A percentile compares a stretch with the other conserved stretches of the same genome.
Conservation (phyloP, 2,888 invertebrate genomes). For the Trissolcus brochymenae region DNA sequence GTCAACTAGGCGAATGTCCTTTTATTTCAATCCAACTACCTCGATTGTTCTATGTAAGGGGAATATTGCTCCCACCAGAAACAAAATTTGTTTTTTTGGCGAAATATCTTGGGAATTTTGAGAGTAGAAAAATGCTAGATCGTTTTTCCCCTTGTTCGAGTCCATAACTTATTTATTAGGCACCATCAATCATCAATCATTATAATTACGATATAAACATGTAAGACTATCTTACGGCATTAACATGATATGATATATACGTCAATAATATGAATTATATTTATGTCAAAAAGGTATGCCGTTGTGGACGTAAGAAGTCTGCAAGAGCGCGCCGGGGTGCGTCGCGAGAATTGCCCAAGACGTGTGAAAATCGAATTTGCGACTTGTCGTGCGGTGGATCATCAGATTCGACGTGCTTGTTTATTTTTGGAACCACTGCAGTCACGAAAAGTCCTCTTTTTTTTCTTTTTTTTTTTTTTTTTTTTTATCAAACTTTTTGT, state of each 20-base stretch:
- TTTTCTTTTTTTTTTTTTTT: background rate
- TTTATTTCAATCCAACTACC: no score
- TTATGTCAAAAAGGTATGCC: constrained; percentile 51
- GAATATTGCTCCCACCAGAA: no score
- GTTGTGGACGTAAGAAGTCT: constrained; percentile 56
- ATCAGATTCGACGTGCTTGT: background rate
- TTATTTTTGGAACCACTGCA: background rate
- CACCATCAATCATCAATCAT: no score
- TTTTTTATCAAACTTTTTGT: background rate
- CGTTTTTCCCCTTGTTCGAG: no score
- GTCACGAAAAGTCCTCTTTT: background rate
- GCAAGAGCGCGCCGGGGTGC: constrained; percentile 56
- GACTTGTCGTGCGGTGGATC: background rate
- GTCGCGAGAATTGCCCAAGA: constrained; percentile 32
- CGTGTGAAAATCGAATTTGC: constrained; percentile 49
- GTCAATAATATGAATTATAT: constrained; percentile 28
- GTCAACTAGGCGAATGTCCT: no score
- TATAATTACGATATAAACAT: constrained; percentile 27
- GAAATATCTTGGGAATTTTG: no score
- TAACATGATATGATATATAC: constrained; percentile 40
- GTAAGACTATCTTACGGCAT: constrained; percentile 30
- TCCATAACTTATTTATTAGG: no score
- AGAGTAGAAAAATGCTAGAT: no score
- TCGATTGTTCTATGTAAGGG: no score
- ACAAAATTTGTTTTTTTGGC: no score